Evolutionary conservation across 2,888 invertebrate genomes (phyloP), one percentile per base, ranked within the genome.

Genomic region (Cantharis rufa): DNA sequence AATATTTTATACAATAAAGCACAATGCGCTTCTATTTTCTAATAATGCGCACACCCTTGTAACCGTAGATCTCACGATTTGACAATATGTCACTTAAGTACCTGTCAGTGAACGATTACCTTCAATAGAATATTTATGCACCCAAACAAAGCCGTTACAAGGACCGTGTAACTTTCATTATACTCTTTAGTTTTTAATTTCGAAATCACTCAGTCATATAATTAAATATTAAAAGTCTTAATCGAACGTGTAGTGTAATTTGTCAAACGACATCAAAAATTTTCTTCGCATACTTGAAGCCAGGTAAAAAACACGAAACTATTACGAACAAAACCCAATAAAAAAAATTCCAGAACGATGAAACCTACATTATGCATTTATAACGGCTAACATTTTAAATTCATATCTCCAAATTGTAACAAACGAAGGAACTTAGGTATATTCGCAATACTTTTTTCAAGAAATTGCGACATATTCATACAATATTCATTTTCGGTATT

Each of bases 161-260:
- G 78, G 73, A 71, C 74, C 73, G 75, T 76, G 70, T 78, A 78
- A 74, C 71, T 78, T 78, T 78, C 78, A 76, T 76, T 73, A 75
- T 28, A 63, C 62, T 68, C 73, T 76, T 76, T 78, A 76, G 73
- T 76, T 78, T 78, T 78, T 75, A 78, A 78, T 78, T 75, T 76
- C 73, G 71, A 76, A 78, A 71, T 75, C 80, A 77, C 76, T 80
- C 78, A 74, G 63, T 80, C 80, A 76, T 78, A 72, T 78, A 80
- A 80, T 80, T 78, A 80, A 66, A 76, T 72, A 72, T 78, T 78
- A 75, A 74, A 74, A 69, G 27, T 70, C 68, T 80, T 69, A 75
- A 80, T 77, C 74, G 77, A 70, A 78, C 68, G 74, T 78, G 70
- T 69, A 71, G 70, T 71, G 72, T 63, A 75, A 78, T 78, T 78